A percentile compares a stretch with the other conserved stretches of the same genome.
Evolutionary conservation across 2,888 invertebrate genomes (phyloP).

Genomic region (Omphaloscelis lunosa): DNA sequence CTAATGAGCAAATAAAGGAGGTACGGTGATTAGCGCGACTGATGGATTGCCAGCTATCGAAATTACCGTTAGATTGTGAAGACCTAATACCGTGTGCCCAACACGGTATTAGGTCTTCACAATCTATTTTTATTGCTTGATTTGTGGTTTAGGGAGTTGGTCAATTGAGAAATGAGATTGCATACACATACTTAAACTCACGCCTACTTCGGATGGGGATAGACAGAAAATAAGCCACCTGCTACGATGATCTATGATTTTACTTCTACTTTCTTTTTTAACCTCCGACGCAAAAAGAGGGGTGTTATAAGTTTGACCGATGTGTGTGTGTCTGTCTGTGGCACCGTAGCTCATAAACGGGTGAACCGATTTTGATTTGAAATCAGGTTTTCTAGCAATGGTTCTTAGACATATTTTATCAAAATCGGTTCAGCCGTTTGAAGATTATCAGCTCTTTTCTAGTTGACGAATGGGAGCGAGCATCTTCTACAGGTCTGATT

Average conservation of each 20-base stretch:
- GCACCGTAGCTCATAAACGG: too few species aligned
- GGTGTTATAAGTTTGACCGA: too few species aligned
- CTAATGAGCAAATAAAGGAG: slow-evolving; percentile 67
- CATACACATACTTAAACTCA: not conserved
- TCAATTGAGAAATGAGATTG: not conserved
- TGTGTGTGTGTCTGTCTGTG: too few species aligned
- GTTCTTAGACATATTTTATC: too few species aligned
- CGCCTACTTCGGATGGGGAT: not conserved
- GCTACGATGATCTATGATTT: not conserved
- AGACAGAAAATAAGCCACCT: not conserved
- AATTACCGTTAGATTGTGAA: slow-evolving; percentile 57
- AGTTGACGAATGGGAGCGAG: too few species aligned
- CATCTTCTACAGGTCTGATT: too few species aligned
- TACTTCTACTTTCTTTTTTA: not conserved
- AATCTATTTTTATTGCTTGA: slow-evolving; percentile 16
- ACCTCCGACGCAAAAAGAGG: too few species aligned
- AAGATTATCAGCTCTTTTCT: too few species aligned
- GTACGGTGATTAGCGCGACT: slow-evolving; percentile 61
- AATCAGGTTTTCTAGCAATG: too few species aligned
- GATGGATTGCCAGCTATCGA: slow-evolving; percentile 58
- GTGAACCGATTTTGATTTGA: too few species aligned
- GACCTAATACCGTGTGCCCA: slow-evolving; percentile 32
- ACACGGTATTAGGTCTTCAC: too few species aligned
- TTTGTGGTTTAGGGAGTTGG: slow-evolving; percentile 1
- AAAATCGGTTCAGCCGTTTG: too few species aligned